These are phyloP conservation scores for Camponotus vicinus DNA, from an alignment of 1,140 invertebrate genomes.

Conservation along the genomic window DNA sequence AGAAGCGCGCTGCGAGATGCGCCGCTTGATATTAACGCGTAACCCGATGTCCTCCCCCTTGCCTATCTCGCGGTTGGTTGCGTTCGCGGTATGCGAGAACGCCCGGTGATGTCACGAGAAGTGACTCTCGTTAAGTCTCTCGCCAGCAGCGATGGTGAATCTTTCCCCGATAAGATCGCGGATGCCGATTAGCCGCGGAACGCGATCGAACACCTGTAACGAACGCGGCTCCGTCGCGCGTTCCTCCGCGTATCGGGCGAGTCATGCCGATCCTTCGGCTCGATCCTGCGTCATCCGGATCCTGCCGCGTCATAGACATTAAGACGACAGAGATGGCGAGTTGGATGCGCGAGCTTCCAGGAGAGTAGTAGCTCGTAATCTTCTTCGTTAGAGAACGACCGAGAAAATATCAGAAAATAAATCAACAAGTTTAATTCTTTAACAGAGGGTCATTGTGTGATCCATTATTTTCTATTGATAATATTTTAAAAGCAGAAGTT, in stretches of 20 bases:
- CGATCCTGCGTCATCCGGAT: conserved; percentile 34
- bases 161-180: conserved; percentile 70
- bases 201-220: conserved; percentile 73
- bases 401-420: neutral
- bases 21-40: conserved; percentile 45
- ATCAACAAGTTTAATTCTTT: neutral
- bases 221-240: conserved; percentile 65
- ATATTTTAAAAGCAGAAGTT: no score
- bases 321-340: conserved; percentile 40
- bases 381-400: neutral
- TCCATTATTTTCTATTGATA: no score
- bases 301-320: conserved; percentile 56
- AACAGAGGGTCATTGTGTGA: no score
- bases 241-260: conserved; percentile 51
- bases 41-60: conserved; percentile 60
- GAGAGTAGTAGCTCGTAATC: neutral
- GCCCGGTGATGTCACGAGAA: conserved; percentile 66
- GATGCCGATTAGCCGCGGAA: conserved; percentile 68
- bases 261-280: conserved; percentile 35
- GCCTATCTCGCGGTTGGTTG: conserved; percentile 63
- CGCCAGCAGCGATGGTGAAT: conserved; percentile 64
- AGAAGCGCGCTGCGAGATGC: conserved; percentile 39
- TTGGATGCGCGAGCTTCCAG: conserved; percentile 1
- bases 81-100: conserved; percentile 64
- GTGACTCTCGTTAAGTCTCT: conserved; percentile 58